Evolutionary conservation across 2,888 invertebrate genomes (phyloP).

Genomic region (Antheraea assamensis): DNA sequence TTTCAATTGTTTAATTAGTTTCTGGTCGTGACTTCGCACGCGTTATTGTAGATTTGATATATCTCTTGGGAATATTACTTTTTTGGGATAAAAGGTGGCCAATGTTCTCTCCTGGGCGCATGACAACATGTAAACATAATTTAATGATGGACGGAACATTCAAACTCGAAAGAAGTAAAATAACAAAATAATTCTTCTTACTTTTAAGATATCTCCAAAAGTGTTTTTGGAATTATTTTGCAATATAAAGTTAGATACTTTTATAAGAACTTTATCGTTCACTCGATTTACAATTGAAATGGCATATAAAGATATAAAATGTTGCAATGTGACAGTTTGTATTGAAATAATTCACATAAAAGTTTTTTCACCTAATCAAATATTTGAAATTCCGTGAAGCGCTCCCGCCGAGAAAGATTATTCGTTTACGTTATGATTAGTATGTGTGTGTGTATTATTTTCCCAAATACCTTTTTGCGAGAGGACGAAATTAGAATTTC

Average conservation of each 20-base stretch:
- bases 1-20: no score
- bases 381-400: conserved; percentile 2
- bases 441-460: background rate
- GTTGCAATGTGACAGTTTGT: background rate
- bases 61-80: no score
- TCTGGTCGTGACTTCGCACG: no score
- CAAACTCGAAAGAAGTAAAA: no score
- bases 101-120: no score
- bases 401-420: background rate
- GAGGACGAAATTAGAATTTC: background rate
- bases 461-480: background rate
- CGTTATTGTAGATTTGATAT: no score
- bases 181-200: no score
- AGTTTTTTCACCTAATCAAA: conserved; percentile 3
- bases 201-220: no score
- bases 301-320: background rate
- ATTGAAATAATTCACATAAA: background rate
- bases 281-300: background rate
- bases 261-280: background rate
- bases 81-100: no score
- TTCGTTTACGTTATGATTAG: conserved; percentile 1
- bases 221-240: background rate
- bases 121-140: no score
- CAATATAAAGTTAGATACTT: background rate
- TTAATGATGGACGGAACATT: no score